Base-by-base conservation (phyloP, 2,113 vertebrate genomes). In the Turdus rufiventris region DNA sequence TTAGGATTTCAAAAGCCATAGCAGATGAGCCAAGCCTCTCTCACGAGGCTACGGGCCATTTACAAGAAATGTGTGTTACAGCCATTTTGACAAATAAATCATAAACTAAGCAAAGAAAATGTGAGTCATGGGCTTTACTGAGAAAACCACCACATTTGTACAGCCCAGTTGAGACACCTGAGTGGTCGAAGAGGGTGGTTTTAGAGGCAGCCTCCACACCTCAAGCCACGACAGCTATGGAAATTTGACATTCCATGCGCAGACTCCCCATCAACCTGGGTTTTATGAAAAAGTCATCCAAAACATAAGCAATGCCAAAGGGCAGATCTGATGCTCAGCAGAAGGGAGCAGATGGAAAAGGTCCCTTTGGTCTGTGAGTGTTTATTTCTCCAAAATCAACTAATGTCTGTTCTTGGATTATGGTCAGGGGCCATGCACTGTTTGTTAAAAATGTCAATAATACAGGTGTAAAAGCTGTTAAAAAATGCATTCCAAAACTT, bases 1-100 rank as follows among this genome's bases (percentile, higher is more conserved):
- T 92, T 85, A 96, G 56, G 81, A 89, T 93, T 92, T 89, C 93
- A 94, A 96, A 96, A 85, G 91, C 78, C 57, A 18, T 51, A 58
- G 91, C 74, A 26, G 89, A 91, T 51, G 74, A 95, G 91, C 74
- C 91, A 95, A 95, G 60, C 20, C 1, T 8, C 47, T 83, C 93
- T 95, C 85, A 70, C 0, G 14, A 76, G 42, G 67, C 74, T 45
- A 76, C 1, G 7, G 62, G 38, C 87, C 81, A 90, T 95, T 94
- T 89, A 95, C 81, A 85, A 91, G 81, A 93, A 94, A 85, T 21
- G 58, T 0, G 0, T 1, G 8, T 89, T 76, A 85, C 2, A 19
- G 91, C 17, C 74, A 86, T 91, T 96, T 93, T 91, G 83, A 96
- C 86, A 60, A 88, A 85, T 94, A 88, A 89, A 76, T 85, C 38